Evolutionary conservation across 2,797 vertebrate genomes (phyloP), one percentile per base, ranked within the genome.

Genomic region (Alosa sapidissima): DNA sequence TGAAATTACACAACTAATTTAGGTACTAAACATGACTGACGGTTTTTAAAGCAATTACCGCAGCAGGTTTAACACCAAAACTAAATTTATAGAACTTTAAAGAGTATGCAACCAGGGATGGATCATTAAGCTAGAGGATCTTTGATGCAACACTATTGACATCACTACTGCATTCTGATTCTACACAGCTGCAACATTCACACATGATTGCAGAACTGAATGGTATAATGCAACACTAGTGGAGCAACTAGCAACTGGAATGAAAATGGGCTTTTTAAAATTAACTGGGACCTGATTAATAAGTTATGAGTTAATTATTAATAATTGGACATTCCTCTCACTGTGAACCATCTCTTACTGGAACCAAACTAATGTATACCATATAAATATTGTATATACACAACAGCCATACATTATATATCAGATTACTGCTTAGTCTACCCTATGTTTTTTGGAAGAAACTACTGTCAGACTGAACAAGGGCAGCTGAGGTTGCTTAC

Each of bases 1-100:
- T 62, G 58, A 62, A 62, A 62, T 62, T 62, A 62, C 58, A 24
- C n/a, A 62, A 62, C 58, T 62, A 24, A 62, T 62, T 62, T 24
- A 62, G 58, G 58, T 2, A 21, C 58, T 24, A 62, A 62, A 62
- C 58, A 62, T 62, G 58, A 62, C 21, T 62, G n/a, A 62, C 62
- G 58, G 21, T 10, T 9, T 62, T 62, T 24, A 62, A 62, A 24
- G 58, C 58, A 62, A 62, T 62, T 62, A 62, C n/a, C 58, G 2
- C 58, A 9, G 21, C 2, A 62, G n/a, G 58, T 62, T 24, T 24
- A 62, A 62, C 6, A 62, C 7, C 58, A 9, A 8, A 62, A 62
- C 21, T 62, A n/a, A 62, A 62, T 24, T 62, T 55, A 55, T 55
- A 55, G 54, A 55, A 55, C 54, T 55, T 55, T 55, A 55, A 55